Evolutionary conservation across 2,888 invertebrate species (phyloP).

Genomic region (Cancer borealis): DNA sequence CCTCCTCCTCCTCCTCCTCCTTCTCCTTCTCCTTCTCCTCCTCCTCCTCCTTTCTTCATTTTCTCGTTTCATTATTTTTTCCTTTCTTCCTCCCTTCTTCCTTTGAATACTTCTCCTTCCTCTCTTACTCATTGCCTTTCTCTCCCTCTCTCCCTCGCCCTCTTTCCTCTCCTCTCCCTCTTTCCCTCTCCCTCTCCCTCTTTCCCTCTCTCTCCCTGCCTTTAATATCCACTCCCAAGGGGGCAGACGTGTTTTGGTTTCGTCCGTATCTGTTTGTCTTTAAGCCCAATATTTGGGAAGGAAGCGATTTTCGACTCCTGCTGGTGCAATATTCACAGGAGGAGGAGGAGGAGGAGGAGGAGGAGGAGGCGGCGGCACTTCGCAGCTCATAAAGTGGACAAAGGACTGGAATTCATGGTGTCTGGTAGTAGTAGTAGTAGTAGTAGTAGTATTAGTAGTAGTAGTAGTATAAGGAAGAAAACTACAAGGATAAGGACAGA

Average conservation of each 20-base stretch:
- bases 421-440: neutral
- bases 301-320: slow-evolving; percentile 40
- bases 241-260: slow-evolving; percentile 21
- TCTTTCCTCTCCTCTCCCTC: no score
- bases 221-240: slow-evolving; percentile 1
- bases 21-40: neutral
- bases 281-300: slow-evolving; percentile 42
- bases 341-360: slow-evolving; percentile 23
- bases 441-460: neutral
- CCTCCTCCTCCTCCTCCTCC: neutral
- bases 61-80: neutral
- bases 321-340: slow-evolving; percentile 36
- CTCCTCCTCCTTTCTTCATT: neutral
- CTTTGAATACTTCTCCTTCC: neutral
- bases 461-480: neutral
- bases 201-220: no score
- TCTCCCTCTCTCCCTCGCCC: neutral
- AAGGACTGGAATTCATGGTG: neutral
- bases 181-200: neutral
- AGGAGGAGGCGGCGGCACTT: neutral
- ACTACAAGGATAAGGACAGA: neutral
- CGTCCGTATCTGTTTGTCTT: slow-evolving; percentile 34
- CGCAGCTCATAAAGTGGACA: neutral
- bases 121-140: neutral
- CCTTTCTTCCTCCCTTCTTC: neutral